These are phyloP conservation scores for Ellobius talpinus DNA, from an alignment of 2,113 vertebrate genomes.

Conservation along the genomic window DNA sequence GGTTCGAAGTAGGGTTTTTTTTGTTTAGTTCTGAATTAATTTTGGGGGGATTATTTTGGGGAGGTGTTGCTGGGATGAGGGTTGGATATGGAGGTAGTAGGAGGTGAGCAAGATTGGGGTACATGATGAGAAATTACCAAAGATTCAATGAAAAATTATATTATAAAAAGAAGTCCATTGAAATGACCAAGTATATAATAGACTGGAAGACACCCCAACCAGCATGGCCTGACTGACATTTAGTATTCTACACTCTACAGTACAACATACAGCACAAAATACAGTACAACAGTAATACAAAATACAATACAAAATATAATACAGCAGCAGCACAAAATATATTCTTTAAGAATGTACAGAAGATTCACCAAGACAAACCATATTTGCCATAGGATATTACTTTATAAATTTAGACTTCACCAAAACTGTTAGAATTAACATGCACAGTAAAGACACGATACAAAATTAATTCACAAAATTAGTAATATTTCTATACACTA, in stretches of 20 bases:
- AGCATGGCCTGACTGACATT: background rate
- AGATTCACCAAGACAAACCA: conserved; percentile 6
- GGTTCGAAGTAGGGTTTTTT: too few species aligned
- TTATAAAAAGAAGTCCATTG: background rate
- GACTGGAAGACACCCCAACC: background rate
- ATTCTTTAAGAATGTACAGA: background rate
- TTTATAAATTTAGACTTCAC: background rate
- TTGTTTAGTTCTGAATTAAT: too few species aligned
- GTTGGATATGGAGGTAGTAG: too few species aligned
- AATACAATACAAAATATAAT: background rate
- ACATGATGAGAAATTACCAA: too few species aligned
- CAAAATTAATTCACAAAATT: background rate
- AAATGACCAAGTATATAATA: background rate
- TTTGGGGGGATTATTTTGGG: too few species aligned
- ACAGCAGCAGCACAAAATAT: conserved; percentile 2
- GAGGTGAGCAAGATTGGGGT: background rate
- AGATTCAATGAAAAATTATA: too few species aligned
- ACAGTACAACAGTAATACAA: conserved; percentile 4
- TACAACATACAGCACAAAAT: conserved; percentile 23
- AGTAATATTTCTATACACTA: background rate
- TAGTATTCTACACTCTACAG: background rate
- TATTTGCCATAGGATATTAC: background rate
- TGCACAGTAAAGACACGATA: background rate
- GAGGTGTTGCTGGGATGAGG: too few species aligned
- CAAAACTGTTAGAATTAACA: background rate